A percentile compares a stretch with the other conserved stretches of the same genome.
Evolutionary conservation across 2,797 vertebrate species (phyloP).

Genomic region (Delichon dasypus): DNA sequence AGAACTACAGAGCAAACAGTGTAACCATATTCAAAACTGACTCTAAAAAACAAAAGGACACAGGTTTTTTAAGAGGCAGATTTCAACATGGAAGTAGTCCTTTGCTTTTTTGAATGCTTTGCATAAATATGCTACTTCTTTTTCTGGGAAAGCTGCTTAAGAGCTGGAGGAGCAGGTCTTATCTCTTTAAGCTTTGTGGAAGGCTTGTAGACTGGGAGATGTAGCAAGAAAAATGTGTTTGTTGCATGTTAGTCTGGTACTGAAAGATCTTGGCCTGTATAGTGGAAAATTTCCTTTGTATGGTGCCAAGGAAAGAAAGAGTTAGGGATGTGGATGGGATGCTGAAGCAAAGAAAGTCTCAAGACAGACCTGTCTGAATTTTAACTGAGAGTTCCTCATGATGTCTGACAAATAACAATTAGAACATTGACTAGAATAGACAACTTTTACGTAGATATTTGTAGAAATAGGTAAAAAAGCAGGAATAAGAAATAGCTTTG

Average conservation of each 20-base stretch:
- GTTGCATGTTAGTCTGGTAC: neutral
- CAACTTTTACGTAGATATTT: neutral
- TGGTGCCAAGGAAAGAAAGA: neutral
- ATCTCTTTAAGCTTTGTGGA: neutral
- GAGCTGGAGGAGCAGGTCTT: neutral
- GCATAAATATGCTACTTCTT: rapidly evolving
- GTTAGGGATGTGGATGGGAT: neutral
- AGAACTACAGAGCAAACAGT: neutral
- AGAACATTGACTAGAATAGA: neutral
- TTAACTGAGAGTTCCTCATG: neutral
- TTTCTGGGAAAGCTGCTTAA: neutral
- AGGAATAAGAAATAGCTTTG: neutral
- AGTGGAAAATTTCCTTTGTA: neutral
- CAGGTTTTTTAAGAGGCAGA: rapidly evolving
- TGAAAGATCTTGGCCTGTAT: neutral
- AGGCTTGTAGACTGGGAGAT: neutral
- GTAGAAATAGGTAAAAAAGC: neutral
- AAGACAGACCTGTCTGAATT: neutral
- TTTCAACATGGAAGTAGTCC: neutral
- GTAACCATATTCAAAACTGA: neutral
- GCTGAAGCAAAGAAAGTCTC: neutral
- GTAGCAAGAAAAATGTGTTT: neutral
- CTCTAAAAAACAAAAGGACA: neutral
- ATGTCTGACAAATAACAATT: neutral
- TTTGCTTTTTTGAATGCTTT: neutral